Evolutionary conservation across 1,140 invertebrate genomes (phyloP).

Genomic region (Apis cerana): DNA sequence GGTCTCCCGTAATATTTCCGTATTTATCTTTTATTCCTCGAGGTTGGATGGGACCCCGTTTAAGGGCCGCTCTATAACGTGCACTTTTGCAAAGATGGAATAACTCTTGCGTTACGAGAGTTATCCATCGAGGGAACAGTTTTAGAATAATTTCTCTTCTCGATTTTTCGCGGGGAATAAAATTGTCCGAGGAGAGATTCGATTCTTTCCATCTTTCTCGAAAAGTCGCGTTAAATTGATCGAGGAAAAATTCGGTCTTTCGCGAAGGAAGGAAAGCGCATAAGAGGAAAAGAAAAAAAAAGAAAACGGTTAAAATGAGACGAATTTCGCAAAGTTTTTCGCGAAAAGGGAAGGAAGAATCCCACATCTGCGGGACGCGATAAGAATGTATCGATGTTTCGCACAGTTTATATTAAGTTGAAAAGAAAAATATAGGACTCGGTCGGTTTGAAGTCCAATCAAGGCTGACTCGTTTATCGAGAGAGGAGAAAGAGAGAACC

Average conservation of each 20-base stretch:
- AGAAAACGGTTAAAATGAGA: background rate
- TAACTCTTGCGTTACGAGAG: background rate
- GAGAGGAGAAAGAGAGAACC: background rate
- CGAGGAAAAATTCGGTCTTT: background rate
- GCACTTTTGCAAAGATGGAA: background rate
- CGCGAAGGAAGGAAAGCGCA: background rate
- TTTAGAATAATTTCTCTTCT: background rate
- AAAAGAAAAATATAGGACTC: slow-evolving; percentile 9
- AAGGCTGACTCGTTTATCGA: background rate
- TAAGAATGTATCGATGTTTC: background rate
- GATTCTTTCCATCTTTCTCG: background rate
- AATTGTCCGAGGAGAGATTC: background rate
- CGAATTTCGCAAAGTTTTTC: slow-evolving; percentile 11
- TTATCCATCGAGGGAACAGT: background rate
- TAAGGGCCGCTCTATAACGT: background rate
- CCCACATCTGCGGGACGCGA: too few species aligned
- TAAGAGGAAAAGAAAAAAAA: background rate
- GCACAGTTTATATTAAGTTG: slow-evolving; percentile 22
- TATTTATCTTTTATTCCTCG: slow-evolving; percentile 35
- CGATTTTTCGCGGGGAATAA: background rate
- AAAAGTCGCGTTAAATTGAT: background rate
- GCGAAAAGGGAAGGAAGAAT: background rate
- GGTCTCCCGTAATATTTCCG: slow-evolving; percentile 54
- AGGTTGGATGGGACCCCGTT: slow-evolving; percentile 19
- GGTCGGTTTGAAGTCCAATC: slow-evolving; percentile 22